Conservation (phyloP, 2,797 vertebrate species). For the Rhabdomys pumilio region DNA sequence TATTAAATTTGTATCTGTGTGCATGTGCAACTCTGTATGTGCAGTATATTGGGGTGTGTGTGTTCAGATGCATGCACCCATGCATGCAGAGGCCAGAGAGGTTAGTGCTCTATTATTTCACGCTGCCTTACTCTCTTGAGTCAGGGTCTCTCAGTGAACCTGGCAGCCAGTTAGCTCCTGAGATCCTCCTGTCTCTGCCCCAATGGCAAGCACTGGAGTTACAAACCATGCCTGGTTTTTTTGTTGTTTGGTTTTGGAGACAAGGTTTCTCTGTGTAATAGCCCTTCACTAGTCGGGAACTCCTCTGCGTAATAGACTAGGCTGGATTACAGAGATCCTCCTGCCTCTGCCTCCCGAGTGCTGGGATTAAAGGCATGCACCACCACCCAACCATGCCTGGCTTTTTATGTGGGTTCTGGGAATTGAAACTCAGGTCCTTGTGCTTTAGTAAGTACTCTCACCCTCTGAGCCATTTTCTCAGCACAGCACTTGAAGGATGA, state of each 20-base stretch:
- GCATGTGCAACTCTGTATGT: neutral
- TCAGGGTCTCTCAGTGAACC: neutral
- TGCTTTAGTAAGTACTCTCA: neutral
- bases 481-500: neutral
- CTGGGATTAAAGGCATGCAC: neutral
- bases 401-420: neutral
- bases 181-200: neutral
- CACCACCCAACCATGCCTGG: neutral
- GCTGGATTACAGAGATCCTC: neutral
- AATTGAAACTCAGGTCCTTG: neutral
- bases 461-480: neutral
- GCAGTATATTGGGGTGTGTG: neutral
- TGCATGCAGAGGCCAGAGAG: neutral
- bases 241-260: neutral
- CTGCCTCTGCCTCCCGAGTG: neutral
- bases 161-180: neutral
- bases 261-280: neutral
- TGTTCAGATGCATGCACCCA: neutral
- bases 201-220: neutral
- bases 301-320: neutral
- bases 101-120: neutral
- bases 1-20: neutral
- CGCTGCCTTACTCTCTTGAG: neutral
- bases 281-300: neutral
- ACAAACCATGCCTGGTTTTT: neutral